These are phyloP conservation scores for Acrobasis suavella DNA, from an alignment of 2,888 invertebrate genomes.

Conservation along the genomic window DNA sequence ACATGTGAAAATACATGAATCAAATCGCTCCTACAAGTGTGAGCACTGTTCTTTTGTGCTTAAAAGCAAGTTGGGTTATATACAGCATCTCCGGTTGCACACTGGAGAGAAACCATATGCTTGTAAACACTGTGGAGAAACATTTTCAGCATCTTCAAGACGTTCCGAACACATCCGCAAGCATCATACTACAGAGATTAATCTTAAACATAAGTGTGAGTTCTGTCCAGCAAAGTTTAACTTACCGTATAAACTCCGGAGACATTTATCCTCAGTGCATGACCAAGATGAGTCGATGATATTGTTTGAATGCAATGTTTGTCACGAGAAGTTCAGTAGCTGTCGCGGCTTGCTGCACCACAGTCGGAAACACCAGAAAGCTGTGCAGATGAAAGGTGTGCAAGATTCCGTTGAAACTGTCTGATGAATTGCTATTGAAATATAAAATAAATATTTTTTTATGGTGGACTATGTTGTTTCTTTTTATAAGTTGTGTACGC, in stretches of 20 bases:
- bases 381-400: neutral
- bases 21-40: slow-evolving; percentile 47
- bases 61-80: slow-evolving; percentile 60
- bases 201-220: slow-evolving; percentile 55
- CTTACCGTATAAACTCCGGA: slow-evolving; percentile 55
- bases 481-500: no score
- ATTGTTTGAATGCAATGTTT: slow-evolving; percentile 53
- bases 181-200: slow-evolving; percentile 47
- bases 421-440: neutral
- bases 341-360: slow-evolving; percentile 59
- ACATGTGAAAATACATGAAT: slow-evolving; percentile 59
- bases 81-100: slow-evolving; percentile 65
- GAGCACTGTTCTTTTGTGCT: slow-evolving; percentile 55
- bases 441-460: no score
- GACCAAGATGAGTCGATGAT: slow-evolving; percentile 31
- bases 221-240: slow-evolving; percentile 62
- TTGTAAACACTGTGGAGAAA: slow-evolving; percentile 59
- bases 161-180: slow-evolving; percentile 64
- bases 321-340: slow-evolving; percentile 58
- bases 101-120: slow-evolving; percentile 66
- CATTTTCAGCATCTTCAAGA: slow-evolving; percentile 66
- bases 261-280: slow-evolving; percentile 56
- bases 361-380: slow-evolving; percentile 50
- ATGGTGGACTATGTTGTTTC: no score
- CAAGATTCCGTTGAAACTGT: slow-evolving; percentile 1